phyloP scores from a whole-genome alignment of 2,113 vertebrate species.

The Coturnix japonica region DNA sequence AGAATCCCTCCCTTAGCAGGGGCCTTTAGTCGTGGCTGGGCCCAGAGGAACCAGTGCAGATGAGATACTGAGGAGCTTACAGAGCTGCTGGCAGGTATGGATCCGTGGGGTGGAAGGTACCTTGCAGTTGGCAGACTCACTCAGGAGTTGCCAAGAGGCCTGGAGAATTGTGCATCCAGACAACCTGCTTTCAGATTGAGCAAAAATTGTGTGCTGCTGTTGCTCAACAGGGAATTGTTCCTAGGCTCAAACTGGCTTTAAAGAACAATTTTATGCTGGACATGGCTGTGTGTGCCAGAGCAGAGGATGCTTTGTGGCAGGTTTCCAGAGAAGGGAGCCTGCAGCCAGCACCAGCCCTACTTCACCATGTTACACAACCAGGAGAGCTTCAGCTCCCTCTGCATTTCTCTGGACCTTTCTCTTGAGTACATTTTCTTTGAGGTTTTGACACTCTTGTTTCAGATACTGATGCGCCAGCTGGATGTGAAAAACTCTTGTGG shows the following conservation, averaged over 20 bases:
- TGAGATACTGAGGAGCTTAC: neutral
- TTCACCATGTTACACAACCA: neutral
- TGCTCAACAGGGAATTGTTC: neutral
- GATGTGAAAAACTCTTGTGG: neutral
- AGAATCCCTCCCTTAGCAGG: neutral
- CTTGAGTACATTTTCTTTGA: neutral
- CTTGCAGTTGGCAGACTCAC: neutral
- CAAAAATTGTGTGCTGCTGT: neutral
- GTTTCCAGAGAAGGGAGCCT: neutral
- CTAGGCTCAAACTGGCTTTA: neutral
- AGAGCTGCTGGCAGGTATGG: neutral
- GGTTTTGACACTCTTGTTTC: constrained; percentile 17
- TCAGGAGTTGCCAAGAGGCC: neutral
- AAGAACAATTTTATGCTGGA: neutral
- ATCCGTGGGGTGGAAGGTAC: accelerated
- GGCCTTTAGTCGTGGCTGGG: neutral
- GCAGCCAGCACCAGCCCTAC: constrained; percentile 25
- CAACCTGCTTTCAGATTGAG: neutral
- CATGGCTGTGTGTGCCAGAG: neutral
- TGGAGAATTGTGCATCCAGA: neutral
- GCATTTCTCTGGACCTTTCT: neutral
- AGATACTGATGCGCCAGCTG: neutral
- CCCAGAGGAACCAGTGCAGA: neutral
- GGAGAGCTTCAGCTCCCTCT: constrained; percentile 9
- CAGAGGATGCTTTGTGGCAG: neutral